These are phyloP conservation scores for Leucania comma DNA, from an alignment of 2,888 invertebrate species.

Conservation along the genomic window DNA sequence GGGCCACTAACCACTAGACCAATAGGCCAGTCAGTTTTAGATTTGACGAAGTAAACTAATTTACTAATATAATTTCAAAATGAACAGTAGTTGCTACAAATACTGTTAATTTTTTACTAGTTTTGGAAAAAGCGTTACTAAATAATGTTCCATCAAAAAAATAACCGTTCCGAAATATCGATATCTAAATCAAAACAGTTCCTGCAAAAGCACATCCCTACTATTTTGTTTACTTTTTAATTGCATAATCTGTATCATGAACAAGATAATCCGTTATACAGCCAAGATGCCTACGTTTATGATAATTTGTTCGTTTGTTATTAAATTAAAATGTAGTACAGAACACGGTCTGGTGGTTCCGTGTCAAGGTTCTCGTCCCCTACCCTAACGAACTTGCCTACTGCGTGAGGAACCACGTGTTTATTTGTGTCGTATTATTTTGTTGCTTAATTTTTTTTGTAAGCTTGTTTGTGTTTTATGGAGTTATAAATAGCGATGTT, in stretches of 20 bases:
- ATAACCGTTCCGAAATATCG: neutral
- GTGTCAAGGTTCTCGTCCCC: slow-evolving; percentile 82
- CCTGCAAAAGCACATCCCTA: slow-evolving; percentile 26
- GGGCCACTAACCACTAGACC: no score
- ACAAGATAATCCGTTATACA: slow-evolving; percentile 57
- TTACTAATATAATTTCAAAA: neutral
- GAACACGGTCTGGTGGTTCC: slow-evolving; percentile 77
- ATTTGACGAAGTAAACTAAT: neutral
- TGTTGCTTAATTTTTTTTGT: slow-evolving; percentile 5
- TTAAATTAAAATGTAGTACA: slow-evolving; percentile 75
- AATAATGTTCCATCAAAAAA: neutral
- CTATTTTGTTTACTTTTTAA: slow-evolving; percentile 42
- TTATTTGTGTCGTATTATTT: slow-evolving; percentile 39
- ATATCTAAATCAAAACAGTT: neutral
- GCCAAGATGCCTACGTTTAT: slow-evolving; percentile 60
- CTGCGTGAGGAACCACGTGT: slow-evolving; percentile 55
- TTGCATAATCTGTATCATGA: slow-evolving; percentile 45
- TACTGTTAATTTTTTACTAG: no score
- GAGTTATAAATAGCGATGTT: no score
- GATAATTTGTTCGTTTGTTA: slow-evolving; percentile 69
- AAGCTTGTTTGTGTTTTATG: neutral
- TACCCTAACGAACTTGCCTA: slow-evolving; percentile 68
- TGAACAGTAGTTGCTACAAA: no score
- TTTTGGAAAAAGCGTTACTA: neutral
- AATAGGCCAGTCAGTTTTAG: no score